phyloP scores from a whole-genome alignment of 2,888 invertebrate species.

The Halictus ligatus region DNA sequence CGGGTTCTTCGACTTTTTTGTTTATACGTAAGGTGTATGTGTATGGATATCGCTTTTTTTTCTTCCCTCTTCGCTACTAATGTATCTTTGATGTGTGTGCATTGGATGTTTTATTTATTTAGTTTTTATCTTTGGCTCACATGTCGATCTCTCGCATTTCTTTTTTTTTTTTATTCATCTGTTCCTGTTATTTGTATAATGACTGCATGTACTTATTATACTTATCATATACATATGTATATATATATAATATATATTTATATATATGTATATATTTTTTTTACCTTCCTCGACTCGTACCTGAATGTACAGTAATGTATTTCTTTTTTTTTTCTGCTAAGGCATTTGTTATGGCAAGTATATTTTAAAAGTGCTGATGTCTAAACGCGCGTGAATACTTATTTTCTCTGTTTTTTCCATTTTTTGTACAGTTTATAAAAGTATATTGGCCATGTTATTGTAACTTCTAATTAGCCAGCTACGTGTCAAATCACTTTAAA shows the following conservation, averaged over 20 bases:
- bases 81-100: constrained; percentile 60
- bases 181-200: constrained; percentile 48
- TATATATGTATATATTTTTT: constrained; percentile 16
- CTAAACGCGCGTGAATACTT: constrained; percentile 72
- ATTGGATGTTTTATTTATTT: constrained; percentile 37
- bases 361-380: constrained; percentile 78
- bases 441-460: constrained; percentile 62
- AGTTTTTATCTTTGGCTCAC: constrained; percentile 28
- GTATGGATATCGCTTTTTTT: constrained; percentile 2
- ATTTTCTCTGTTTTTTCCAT: constrained; percentile 38
- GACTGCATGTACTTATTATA: constrained; percentile 62
- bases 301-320: constrained; percentile 69
- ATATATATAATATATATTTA: neutral
- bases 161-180: constrained; percentile 36
- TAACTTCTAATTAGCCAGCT: constrained; percentile 62
- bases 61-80: constrained; percentile 33
- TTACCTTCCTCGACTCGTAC: constrained; percentile 44
- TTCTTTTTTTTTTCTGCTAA: constrained; percentile 75
- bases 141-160: constrained; percentile 37
- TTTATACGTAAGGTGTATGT: constrained; percentile 32
- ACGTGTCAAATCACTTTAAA: constrained; percentile 59
- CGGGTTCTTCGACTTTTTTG: constrained; percentile 2
- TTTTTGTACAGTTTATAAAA: constrained; percentile 65
- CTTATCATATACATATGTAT: constrained; percentile 56
- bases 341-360: constrained; percentile 83